Conservation (phyloP, 1,140 invertebrate genomes). For the Musca vetustissima region DNA sequence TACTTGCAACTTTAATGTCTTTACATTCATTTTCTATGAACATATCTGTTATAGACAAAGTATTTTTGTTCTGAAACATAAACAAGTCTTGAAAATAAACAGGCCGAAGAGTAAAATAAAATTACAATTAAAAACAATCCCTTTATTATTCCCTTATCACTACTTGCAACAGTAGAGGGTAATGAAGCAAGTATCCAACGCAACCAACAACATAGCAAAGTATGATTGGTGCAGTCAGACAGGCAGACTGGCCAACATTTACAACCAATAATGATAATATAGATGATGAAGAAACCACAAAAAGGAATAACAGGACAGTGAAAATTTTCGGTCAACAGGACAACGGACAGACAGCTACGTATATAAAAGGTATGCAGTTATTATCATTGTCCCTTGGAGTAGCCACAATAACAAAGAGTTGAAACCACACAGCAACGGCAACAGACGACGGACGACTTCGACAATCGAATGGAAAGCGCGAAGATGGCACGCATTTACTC, state of each 20-base stretch:
- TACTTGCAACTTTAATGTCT: no score
- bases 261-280: background rate
- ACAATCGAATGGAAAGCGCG: background rate
- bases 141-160: constrained; percentile 21
- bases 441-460: background rate
- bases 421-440: background rate
- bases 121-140: constrained; percentile 22
- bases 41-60: no score
- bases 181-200: no score
- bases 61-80: no score
- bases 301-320: background rate
- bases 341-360: no score
- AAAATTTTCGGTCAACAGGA: constrained; percentile 6
- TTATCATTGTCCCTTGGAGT: background rate
- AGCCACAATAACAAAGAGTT: background rate
- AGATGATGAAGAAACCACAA: background rate
- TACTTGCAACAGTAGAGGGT: background rate
- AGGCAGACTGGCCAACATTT: no score
- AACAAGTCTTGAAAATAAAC: background rate
- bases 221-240: constrained; percentile 11
- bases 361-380: no score
- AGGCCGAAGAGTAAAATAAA: constrained; percentile 16
- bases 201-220: background rate
- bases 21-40: no score
- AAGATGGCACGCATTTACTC: constrained; percentile 7